Evolutionary conservation across 2,113 vertebrate genomes (phyloP), one percentile per base, ranked within the genome.

Genomic region (Thryonomys swinderianus): DNA sequence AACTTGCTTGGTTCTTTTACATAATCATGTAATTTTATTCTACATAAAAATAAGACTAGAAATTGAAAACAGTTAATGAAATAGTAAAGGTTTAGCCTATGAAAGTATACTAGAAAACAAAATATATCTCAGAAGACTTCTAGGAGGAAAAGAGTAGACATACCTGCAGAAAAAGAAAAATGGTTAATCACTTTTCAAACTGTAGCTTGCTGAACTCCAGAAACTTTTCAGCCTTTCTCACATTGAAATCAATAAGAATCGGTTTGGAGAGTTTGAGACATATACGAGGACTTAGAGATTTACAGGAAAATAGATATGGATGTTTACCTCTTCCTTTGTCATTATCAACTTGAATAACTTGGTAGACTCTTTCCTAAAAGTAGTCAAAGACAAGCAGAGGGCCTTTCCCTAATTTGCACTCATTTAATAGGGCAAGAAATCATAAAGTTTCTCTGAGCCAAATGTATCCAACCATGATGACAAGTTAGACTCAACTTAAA

Each of bases 261-360:
- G 32, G 14, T 34, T 93, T 61, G 23, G n/a, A 82, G 18, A 80
- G 66, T 94, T 69, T 85, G 45, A 42, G 7, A 34, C 34, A 23
- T 62, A 40, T 81, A 61, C 13, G 23, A 86, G 40, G 2, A 45
- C n/a, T 81, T 92, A 18, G 20, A 66, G n/a, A 78, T 17, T 48
- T 79, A 62, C 73, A 25, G 34, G 53, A 93, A 85, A 20, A 37
- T 59, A 82, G 30, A 86, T 89, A 25, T 34, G 73, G 23, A 57
- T 94, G 62, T n/a, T 86, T 93, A 67, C 42, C 73, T 62, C 51
- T 83, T 89, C 53, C 17, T 92, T 95, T 25, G 53, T 45, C 12
- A 90, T 84, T 93, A 81, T 64, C 45, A 79, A 23, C 76, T 91
- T 90, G 57, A 42, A 34, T 73, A 42, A 4, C 27, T 89, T 57